Percentiles rank a stretch among this genome's conserved stretches.
Evolutionary conservation across 1,140 invertebrate genomes (phyloP).

Genomic region (Caenorhabditis briggsae): DNA sequence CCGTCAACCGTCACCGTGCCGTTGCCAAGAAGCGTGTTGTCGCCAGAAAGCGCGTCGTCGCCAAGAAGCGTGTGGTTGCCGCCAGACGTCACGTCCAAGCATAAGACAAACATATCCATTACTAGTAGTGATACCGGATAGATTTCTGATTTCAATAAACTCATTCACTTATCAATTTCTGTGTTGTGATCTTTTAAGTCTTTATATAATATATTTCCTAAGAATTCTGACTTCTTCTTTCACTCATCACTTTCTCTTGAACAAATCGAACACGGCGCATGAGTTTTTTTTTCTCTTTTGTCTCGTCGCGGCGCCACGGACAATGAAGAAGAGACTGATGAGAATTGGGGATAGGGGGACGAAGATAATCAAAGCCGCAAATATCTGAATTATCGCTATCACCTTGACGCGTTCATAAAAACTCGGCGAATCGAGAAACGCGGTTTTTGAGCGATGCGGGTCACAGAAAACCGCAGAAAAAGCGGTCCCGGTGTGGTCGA

Average conservation of each 20-base stretch:
- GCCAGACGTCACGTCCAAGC: conserved; percentile 36
- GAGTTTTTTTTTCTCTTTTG: background rate
- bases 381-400: conserved; percentile 49
- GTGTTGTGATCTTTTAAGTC: background rate
- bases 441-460: conserved; percentile 14
- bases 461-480: conserved; percentile 51
- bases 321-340: background rate
- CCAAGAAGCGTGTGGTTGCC: conserved; percentile 28
- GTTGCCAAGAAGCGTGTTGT: conserved; percentile 33
- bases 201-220: background rate
- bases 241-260: conserved; percentile 48
- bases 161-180: background rate
- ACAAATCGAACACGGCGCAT: conserved; percentile 39
- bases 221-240: background rate
- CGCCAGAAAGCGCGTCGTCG: conserved; percentile 24
- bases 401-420: conserved; percentile 32
- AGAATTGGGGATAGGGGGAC: background rate
- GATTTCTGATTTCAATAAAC: conserved; percentile 28
- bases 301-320: conserved; percentile 3
- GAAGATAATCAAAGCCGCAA: conserved; percentile 31
- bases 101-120: background rate
- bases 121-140: background rate
- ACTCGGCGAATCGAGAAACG: conserved; percentile 42
- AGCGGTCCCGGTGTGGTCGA: conserved; percentile 45
- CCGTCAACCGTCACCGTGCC: conserved; percentile 26